Base-by-base conservation (phyloP, 1,140 invertebrate genomes). In the Epicauta chinensis region DNA sequence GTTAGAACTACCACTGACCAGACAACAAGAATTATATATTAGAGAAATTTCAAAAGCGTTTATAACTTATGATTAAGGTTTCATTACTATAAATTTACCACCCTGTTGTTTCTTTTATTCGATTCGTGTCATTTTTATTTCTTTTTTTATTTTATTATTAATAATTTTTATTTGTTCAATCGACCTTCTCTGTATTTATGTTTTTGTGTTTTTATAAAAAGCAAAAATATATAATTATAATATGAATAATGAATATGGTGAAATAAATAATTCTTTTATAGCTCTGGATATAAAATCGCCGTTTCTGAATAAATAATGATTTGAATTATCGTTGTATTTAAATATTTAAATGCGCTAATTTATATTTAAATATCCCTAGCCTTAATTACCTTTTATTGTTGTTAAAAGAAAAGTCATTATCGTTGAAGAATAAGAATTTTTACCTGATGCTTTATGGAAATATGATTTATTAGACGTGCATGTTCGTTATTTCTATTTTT, bases 321-420 rank as follows among this genome's bases (percentile, higher is more conserved):
- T 48, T 54, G 36, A 54, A 43, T 54, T 54, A 48, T 46, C 42
- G 38, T 45, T 53, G 16, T 54, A 44, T 47, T 51, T 44, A 54
- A 46, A 54, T 46, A 45, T 54, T 54, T 54, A 54, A 47, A 54
- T 54, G 52, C 44, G 46, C 44, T 54, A 54, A 54, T 48, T 54
- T 48, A 46, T 46, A 45, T 54, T 54, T 44, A 51, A 44, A 51
- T 44, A 47, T 47, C 45, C 35, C 23, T 37, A 38, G 45, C 35
- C 45, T 47, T 47, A 47, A 47, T 47, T 37, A 47, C 45, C 34
- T 47, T 38, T 47, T 47, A 47, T 47, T 47, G 45, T 47, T 47
- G 37, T 47, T 47, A 47, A 23, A 47, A 47, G 45, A 47, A 47
- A 47, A 47, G 45, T 38, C 45, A 37, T 47, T 47, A 47, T 17